These are phyloP conservation scores for Drosophila truncata DNA, from an alignment of 1,140 invertebrate genomes.

Conservation along the genomic window DNA sequence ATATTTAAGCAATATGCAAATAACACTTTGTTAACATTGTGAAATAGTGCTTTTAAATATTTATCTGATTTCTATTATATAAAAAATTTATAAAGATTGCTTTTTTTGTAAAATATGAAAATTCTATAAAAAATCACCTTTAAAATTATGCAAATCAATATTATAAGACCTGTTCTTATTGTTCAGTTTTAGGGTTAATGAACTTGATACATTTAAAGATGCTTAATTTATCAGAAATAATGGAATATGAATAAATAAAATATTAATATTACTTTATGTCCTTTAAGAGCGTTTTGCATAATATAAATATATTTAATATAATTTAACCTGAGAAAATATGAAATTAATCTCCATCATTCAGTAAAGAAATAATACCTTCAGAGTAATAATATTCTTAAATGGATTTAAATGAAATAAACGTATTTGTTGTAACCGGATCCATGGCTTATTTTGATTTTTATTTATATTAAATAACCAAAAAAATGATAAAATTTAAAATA, in stretches of 20 bases:
- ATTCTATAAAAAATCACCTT: no score
- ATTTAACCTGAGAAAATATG: background rate
- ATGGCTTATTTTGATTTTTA: background rate
- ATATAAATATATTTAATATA: background rate
- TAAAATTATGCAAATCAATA: no score
- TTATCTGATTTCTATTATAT: background rate
- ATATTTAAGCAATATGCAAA: slow-evolving; percentile 3
- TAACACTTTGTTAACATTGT: background rate
- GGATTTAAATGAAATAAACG: no score
- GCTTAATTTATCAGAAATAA: background rate
- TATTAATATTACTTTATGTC: background rate
- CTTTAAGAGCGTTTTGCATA: background rate
- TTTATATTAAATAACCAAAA: background rate
- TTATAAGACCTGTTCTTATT: background rate
- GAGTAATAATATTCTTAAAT: no score
- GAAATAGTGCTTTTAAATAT: background rate
- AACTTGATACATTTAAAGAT: background rate
- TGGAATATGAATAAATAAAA: background rate
- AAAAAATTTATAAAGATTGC: no score
- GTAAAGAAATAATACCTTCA: no score
- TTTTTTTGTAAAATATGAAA: no score
- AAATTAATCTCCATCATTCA: no score
- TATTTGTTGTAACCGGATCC: no score
- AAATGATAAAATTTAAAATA: background rate
- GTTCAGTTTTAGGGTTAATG: background rate